Base-by-base conservation (phyloP, 2,113 vertebrate genomes). In the Panurus biarmicus region DNA sequence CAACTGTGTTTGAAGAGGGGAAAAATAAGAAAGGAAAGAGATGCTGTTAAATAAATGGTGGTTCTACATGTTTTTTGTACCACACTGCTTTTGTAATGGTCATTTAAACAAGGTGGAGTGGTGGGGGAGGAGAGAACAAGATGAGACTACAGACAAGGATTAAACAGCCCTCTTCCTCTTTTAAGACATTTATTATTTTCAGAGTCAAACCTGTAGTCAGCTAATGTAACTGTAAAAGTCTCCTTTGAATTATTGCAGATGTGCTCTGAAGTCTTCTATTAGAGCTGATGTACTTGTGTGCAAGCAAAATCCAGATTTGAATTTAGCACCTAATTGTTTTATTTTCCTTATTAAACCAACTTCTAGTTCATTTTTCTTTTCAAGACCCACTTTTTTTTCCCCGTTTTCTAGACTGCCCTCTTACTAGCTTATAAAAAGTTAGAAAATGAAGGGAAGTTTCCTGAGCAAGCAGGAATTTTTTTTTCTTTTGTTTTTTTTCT, bases 361-460 rank as follows among this genome's bases (percentile, higher is more conserved):
- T 84, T 50, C 60, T 4, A 5, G 17, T 64, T 95, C 5, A 67
- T 64, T 94, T 96, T 95, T 57, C 25, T n/a, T 94, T 91, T 87
- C 77, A 40, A 56, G 67, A 48, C 35, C 6, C 4, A 74, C 72
- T 86, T 85, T 93, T 65, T 58, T 23, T 71, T 77, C 75, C 71
- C 69, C 22, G 0, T 95, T 81, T 96, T 91, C 95, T 45, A 6
- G 77, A 89, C 79, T 87, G 69, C 85, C 58, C 76, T 92, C 96
- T 97, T 97, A 95, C 94, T 96, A 91, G 89, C 94, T 97, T 87
- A 94, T 97, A 97, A 96, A 97, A 95, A 95, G 74, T 93, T 92
- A 94, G 90, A 97, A 95, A 95, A 83, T 92, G 91, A 96, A 95
- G 97, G 56, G 89, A 96, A 96, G 96, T 97, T 97, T 97, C 95